A percentile compares a stretch with the other conserved stretches of the same genome.
These are phyloP conservation scores for Clarias laeviceps DNA, from an alignment of 2,797 vertebrate species.

Conservation along the genomic window DNA sequence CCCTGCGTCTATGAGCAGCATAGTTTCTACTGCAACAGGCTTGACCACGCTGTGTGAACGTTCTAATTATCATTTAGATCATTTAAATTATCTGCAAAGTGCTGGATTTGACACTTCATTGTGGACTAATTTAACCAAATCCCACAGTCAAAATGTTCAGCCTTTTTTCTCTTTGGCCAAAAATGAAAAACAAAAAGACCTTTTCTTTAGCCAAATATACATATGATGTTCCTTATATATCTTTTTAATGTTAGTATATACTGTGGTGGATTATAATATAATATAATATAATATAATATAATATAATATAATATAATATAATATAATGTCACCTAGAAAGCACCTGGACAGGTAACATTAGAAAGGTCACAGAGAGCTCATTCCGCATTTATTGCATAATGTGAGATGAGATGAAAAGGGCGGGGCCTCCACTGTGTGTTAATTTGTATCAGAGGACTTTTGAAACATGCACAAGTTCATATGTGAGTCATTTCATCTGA, in stretches of 20 bases:
- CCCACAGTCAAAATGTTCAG: neutral
- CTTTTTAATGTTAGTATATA: neutral
- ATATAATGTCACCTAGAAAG: neutral
- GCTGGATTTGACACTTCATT: neutral
- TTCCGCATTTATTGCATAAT: neutral
- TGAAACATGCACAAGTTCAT: neutral
- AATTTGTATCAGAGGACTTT: neutral
- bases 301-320: no score
- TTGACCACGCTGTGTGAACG: neutral
- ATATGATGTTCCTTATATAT: neutral
- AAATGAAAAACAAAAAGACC: neutral
- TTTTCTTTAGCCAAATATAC: neutral
- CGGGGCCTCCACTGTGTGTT: neutral
- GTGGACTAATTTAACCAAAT: neutral
- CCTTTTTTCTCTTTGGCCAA: neutral
- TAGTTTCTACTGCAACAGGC: neutral
- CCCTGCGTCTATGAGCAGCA: no score
- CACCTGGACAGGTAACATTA: neutral
- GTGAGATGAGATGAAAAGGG: neutral
- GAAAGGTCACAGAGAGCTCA: neutral
- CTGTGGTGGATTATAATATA: no score
- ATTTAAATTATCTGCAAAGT: neutral
- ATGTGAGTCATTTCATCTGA: neutral
- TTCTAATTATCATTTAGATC: neutral
- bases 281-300: no score